Conservation (phyloP, 2,113 vertebrate genomes). For the Silurus asotus region DNA sequence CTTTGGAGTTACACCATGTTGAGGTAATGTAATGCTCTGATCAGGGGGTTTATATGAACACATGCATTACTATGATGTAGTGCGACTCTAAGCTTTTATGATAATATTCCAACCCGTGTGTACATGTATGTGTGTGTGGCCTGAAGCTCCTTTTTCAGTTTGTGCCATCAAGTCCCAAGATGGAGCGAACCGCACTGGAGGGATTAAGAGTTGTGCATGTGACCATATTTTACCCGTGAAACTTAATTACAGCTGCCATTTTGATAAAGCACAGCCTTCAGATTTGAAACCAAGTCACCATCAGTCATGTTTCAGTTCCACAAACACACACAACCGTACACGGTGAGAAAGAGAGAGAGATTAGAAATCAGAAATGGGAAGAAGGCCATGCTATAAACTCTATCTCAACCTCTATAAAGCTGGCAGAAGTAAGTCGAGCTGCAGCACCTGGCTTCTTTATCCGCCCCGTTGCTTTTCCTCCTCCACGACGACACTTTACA, state of each 20-base stretch:
- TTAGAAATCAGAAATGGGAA: neutral
- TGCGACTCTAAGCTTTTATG: neutral
- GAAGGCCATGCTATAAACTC: neutral
- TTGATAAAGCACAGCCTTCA: constrained; percentile 82
- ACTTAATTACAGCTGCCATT: constrained; percentile 93
- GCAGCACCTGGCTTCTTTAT: constrained; percentile 36
- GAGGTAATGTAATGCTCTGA: neutral
- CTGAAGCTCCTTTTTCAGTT: constrained; percentile 10
- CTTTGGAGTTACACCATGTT: neutral
- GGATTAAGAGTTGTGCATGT: constrained; percentile 9
- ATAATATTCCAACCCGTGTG: neutral
- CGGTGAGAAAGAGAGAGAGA: neutral
- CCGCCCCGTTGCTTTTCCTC: constrained; percentile 22
- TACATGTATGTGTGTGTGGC: neutral
- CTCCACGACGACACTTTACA: constrained; percentile 36
- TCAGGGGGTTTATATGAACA: neutral
- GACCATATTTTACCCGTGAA: constrained; percentile 69
- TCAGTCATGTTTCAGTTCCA: constrained; percentile 81
- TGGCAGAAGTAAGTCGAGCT: constrained; percentile 30
- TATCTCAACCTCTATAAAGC: neutral
- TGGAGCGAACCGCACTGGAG: neutral
- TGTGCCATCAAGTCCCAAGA: neutral
- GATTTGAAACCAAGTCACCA: constrained; percentile 79
- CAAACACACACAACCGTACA: constrained; percentile 21
- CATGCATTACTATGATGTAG: neutral